phyloP scores from a whole-genome alignment of 2,113 vertebrate genomes.

The Scalopus aquaticus region DNA sequence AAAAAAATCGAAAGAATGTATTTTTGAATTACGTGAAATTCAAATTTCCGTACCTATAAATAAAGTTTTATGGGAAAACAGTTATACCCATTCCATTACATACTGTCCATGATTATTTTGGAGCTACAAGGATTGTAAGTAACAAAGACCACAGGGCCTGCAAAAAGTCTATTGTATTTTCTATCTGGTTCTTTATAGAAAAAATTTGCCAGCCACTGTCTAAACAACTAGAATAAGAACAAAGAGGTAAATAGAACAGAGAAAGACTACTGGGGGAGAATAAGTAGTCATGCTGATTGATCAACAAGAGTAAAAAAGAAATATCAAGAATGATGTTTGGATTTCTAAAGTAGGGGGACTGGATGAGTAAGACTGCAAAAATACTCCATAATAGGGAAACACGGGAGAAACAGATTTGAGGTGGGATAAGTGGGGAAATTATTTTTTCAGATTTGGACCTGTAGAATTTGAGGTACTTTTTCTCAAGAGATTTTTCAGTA shows the following conservation, averaged over 20 bases:
- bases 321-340: not conserved
- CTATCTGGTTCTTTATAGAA: not conserved
- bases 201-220: not conserved
- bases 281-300: not conserved
- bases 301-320: not conserved
- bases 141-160: not conserved
- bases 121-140: not conserved
- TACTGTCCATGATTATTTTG: not conserved
- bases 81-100: not conserved
- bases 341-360: not conserved
- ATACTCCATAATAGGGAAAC: not conserved
- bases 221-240: not conserved
- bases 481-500: not conserved
- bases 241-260: not conserved
- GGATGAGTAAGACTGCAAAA: not conserved
- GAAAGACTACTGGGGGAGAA: not conserved
- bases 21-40: not conserved
- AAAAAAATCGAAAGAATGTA: not conserved
- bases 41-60: slow-evolving; percentile 11
- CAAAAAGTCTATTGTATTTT: not conserved
- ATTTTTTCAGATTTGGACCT: not conserved
- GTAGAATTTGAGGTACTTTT: not conserved
- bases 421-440: not conserved
- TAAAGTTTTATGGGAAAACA: not conserved
- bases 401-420: not conserved